Evolutionary conservation across 2,888 invertebrate species (phyloP).

Genomic region (Polietes domitor): DNA sequence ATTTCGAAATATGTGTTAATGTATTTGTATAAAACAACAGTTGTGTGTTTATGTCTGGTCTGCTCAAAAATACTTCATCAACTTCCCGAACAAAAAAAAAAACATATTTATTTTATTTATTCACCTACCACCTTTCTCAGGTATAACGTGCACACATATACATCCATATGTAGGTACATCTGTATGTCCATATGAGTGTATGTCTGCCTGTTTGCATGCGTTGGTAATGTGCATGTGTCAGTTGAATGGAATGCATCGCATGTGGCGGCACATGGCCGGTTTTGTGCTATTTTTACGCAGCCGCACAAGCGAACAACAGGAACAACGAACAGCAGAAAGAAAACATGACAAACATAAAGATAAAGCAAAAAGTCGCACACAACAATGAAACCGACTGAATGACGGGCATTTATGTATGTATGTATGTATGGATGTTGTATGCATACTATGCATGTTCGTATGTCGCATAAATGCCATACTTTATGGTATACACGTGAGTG

Average conservation of each 20-base stretch:
- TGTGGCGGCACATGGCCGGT: background rate
- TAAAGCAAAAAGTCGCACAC: background rate
- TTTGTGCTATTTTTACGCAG: background rate
- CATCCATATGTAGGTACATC: background rate
- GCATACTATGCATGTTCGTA: too few relatives aligned
- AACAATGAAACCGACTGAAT: background rate
- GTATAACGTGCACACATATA: background rate
- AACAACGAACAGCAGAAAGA: background rate
- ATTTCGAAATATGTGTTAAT: too few relatives aligned
- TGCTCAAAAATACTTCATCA: background rate
- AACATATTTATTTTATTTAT: background rate
- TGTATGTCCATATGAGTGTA: background rate
- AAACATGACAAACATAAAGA: background rate
- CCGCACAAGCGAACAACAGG: background rate
- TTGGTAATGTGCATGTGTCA: background rate
- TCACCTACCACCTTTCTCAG: background rate
- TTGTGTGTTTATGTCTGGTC: background rate
- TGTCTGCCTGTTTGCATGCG: background rate
- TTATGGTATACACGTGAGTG: slow-evolving; percentile 1
- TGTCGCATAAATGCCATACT: background rate
- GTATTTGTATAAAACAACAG: too few relatives aligned
- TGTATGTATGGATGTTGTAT: background rate
- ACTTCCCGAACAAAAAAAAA: too few relatives aligned
- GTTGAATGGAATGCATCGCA: background rate
- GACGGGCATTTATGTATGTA: background rate